Percentiles rank a stretch among this genome's conserved stretches.
These are phyloP conservation scores for Nestor notabilis DNA, from an alignment of 2,113 vertebrate species.

Conservation along the genomic window DNA sequence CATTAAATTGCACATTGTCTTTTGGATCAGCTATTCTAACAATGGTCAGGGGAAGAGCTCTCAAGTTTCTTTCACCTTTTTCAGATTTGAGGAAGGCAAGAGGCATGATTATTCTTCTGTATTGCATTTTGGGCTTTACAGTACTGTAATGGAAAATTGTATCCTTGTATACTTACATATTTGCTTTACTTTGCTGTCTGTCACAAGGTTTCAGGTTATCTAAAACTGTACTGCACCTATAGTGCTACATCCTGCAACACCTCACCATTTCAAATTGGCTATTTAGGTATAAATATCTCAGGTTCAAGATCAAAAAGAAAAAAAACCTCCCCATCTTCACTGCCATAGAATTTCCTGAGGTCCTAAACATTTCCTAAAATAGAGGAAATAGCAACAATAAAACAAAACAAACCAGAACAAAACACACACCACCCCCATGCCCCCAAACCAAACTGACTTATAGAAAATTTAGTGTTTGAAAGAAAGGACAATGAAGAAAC, in stretches of 20 bases:
- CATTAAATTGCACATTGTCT: neutral
- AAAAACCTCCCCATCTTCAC: accelerated
- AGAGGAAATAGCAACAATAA: neutral
- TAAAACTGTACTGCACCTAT: neutral
- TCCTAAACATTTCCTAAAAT: neutral
- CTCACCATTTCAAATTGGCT: neutral
- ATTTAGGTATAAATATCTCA: neutral
- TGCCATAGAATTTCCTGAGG: neutral
- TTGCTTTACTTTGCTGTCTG: neutral
- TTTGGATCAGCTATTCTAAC: neutral
- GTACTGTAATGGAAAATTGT: neutral
- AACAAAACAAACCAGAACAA: neutral
- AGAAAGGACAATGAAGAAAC: neutral
- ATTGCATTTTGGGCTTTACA: neutral
- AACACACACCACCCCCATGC: accelerated
- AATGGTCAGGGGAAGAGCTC: neutral
- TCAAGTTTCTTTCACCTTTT: neutral
- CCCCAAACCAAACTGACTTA: neutral
- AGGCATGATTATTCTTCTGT: neutral
- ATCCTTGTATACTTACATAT: neutral
- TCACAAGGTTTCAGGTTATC: neutral
- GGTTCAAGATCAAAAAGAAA: neutral
- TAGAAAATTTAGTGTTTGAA: neutral
- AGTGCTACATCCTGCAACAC: neutral
- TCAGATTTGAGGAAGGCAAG: neutral